These are phyloP conservation scores for Phengaris arion DNA, from an alignment of 2,888 invertebrate genomes.

Conservation along the genomic window DNA sequence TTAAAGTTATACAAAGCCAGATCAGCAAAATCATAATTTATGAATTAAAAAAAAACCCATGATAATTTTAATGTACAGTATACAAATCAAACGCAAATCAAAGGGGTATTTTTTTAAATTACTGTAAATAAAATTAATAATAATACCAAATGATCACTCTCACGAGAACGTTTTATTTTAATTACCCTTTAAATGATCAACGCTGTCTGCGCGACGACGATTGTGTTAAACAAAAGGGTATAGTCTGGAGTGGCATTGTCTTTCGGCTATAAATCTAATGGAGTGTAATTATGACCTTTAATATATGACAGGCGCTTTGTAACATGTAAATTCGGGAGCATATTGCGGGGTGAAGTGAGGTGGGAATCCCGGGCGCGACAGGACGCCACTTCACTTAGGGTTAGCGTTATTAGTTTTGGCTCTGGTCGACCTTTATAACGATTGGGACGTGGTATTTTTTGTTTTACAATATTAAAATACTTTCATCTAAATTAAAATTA, in stretches of 20 bases:
- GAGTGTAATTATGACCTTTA: conserved; percentile 73
- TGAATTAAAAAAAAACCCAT: not conserved
- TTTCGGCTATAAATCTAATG: conserved; percentile 74
- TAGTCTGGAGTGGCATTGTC: conserved; percentile 64
- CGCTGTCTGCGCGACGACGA: conserved; percentile 53
- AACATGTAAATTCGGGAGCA: conserved; percentile 66
- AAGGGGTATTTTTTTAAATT: conserved; percentile 10
- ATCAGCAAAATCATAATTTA: not conserved
- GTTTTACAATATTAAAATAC: conserved; percentile 27
- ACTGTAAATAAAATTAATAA: conserved; percentile 43
- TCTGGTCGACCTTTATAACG: conserved; percentile 11
- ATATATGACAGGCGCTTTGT: conserved; percentile 75
- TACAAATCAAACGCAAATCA: not conserved
- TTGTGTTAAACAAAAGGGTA: conserved; percentile 65
- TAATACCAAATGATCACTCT: conserved; percentile 60
- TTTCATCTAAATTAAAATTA: not conserved
- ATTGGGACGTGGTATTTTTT: conserved; percentile 9
- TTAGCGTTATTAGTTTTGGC: conserved; percentile 46
- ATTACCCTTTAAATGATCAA: conserved; percentile 74
- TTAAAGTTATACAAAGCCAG: not conserved
- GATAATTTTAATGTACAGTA: not conserved
- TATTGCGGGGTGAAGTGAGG: conserved; percentile 62
- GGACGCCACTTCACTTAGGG: conserved; percentile 61
- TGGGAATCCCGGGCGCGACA: conserved; percentile 66
- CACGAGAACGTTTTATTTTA: conserved; percentile 73